Percentiles rank a stretch among this genome's conserved stretches.
Conservation (phyloP, 2,888 invertebrate genomes). For the Gryllus longicercus region DNA sequence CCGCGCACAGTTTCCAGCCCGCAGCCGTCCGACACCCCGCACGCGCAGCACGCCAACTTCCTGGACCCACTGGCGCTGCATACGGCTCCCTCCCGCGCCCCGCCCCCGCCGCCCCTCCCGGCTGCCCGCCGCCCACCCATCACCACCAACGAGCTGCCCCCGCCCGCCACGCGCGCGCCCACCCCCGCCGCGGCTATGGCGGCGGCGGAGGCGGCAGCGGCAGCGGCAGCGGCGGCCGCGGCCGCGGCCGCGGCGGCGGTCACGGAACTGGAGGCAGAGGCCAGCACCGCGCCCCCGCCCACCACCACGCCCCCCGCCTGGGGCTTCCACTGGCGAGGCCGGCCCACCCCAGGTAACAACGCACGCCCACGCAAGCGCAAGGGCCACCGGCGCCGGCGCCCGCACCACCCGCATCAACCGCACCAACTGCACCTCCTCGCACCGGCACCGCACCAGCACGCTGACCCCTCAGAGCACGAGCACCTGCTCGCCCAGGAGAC, state of each 20-base stretch:
- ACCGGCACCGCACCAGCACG: background rate
- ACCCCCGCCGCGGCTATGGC: background rate
- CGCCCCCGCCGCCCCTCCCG: background rate
- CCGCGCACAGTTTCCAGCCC: background rate
- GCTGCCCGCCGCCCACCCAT: background rate
- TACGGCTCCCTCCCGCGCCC: background rate
- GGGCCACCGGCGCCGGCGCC: background rate
- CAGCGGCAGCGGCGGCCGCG: background rate
- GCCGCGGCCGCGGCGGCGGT: background rate
- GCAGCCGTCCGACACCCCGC: background rate
- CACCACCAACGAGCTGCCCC: background rate
- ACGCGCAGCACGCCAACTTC: background rate
- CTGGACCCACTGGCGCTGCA: background rate
- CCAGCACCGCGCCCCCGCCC: background rate
- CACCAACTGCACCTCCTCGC: background rate
- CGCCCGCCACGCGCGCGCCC: background rate
- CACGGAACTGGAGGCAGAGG: background rate
- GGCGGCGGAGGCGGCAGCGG: background rate
- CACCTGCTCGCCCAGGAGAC: background rate
- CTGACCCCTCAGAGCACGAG: background rate
- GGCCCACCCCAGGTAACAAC: background rate
- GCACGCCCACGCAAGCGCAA: background rate
- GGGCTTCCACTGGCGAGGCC: slow-evolving; percentile 7
- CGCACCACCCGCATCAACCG: background rate
- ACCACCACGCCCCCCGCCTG: background rate